Evolutionary conservation across 2,113 vertebrate genomes (phyloP), one percentile per base, ranked within the genome.

Genomic region (Muntiacus muntjak): DNA sequence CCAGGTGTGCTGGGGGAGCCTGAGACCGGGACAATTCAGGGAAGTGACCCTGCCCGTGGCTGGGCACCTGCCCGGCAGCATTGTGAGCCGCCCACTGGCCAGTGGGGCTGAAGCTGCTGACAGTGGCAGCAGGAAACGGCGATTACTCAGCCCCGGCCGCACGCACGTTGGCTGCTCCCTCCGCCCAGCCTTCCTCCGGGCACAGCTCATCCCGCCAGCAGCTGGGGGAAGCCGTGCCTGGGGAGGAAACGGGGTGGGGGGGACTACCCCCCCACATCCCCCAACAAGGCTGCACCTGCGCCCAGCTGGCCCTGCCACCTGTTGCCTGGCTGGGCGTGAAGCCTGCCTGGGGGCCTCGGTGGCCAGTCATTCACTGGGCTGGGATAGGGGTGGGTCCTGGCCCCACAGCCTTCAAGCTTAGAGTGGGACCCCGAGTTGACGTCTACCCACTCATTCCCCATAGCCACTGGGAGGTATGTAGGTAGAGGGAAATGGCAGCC

Each of bases 91-190:
- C 40, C 36, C 71, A 76, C 71, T 43, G 71, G 40, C 40, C 71
- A 76, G 6, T 76, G 71, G 71, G 40, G 23, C 71, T 76, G 71
- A 43, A 76, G 71, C 40, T 43, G 71, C 71, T 76, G 71, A 76
- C 6, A 0, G 71, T 26, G 40, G 40, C 40, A 43, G 71, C 71
- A 76, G 71, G 71, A 76, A 76, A 76, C 23, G 5, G 40, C 40
- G 6, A 40, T 76, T 76, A 76, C 71, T 76, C 71, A 76, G 71
- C 71, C 71, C 71, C 1, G 1, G 71, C 36, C 1, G 6, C 40
- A 2, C 2, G 36, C 98, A 98, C 95, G 92, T 95, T 99, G 98
- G 97, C 94, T 40, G 36, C 74, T 98, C 98, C 95, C 95, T 95
- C 97, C 94, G 16, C 91, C 97, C 33, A 11, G 96, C 52, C 81